These are phyloP conservation scores for Platynereis dumerilii DNA, from an alignment of 2,888 invertebrate species.

Conservation along the genomic window DNA sequence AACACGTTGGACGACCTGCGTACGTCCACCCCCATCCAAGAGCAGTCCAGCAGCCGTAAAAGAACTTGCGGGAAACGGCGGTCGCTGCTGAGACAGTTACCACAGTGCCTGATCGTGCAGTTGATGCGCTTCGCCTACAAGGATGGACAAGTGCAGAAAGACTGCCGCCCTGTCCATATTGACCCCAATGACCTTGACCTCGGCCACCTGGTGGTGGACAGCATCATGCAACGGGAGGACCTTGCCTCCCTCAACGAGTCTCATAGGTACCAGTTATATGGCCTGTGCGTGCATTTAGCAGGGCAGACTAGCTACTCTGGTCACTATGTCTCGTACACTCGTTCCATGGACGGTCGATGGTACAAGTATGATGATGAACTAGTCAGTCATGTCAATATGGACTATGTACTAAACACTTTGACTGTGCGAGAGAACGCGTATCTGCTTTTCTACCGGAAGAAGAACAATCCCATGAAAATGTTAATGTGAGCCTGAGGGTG, in stretches of 20 bases:
- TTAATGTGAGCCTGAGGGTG: no score
- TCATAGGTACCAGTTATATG: constrained; percentile 54
- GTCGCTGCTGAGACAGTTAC: constrained; percentile 55
- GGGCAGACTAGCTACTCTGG: constrained; percentile 52
- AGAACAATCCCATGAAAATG: constrained; percentile 3
- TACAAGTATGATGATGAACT: constrained; percentile 57
- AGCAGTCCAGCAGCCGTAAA: neutral
- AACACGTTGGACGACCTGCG: constrained; percentile 4
- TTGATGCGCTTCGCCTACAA: constrained; percentile 54
- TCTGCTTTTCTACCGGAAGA: constrained; percentile 51
- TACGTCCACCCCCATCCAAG: constrained; percentile 54
- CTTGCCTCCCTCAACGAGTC: constrained; percentile 21
- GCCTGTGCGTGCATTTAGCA: constrained; percentile 55
- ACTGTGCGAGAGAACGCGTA: constrained; percentile 58
- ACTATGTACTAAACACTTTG: constrained; percentile 53
- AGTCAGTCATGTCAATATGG: constrained; percentile 56
- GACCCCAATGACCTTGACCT: constrained; percentile 52
- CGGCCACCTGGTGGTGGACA: constrained; percentile 52
- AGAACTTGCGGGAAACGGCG: constrained; percentile 49
- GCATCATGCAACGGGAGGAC: constrained; percentile 51
- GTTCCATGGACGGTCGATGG: constrained; percentile 46
- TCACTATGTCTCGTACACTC: constrained; percentile 56
- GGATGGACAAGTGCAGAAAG: constrained; percentile 42
- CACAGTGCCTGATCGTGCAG: constrained; percentile 59
- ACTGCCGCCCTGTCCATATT: constrained; percentile 52